Percentiles rank a stretch among this genome's conserved stretches.
These are phyloP conservation scores for Sus scrofa DNA, from an alignment of 2,113 vertebrate species.

Conservation along the genomic window DNA sequence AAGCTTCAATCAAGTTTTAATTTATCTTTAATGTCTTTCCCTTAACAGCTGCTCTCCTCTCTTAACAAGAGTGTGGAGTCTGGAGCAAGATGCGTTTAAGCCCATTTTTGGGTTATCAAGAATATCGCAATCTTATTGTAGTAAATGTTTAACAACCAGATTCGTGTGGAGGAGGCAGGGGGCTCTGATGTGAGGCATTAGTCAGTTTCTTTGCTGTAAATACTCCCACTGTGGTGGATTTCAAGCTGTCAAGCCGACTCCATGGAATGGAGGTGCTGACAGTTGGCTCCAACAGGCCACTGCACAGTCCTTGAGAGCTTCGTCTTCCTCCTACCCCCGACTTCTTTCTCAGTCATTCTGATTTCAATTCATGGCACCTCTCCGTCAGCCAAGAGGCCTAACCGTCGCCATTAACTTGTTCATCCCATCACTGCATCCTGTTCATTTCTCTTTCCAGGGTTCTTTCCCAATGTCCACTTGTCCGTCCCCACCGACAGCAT, in stretches of 20 bases:
- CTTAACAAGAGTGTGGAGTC: neutral
- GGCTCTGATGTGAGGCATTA: neutral
- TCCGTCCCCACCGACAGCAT: too few species aligned
- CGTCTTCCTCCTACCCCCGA: neutral
- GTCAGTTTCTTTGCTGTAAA: neutral
- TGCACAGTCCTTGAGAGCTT: neutral
- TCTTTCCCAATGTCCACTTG: neutral
- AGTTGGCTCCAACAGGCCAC: fast-evolving
- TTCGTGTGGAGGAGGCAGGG: neutral
- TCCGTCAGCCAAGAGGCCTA: neutral
- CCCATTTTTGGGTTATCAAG: neutral
- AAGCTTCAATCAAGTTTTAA: neutral
- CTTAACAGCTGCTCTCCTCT: neutral
- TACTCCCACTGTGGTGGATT: neutral
- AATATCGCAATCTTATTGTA: neutral
- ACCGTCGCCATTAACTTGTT: too few species aligned
- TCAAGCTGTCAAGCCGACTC: neutral
- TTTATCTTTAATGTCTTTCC: neutral
- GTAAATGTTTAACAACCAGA: neutral
- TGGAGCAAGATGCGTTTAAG: neutral
- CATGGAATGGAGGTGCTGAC: neutral
- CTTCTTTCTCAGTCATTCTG: neutral
- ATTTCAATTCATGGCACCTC: neutral
- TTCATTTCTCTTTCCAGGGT: neutral
- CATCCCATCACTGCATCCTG: neutral